Conservation (phyloP, 2,888 invertebrate genomes). For the Adelphocoris suturalis region DNA sequence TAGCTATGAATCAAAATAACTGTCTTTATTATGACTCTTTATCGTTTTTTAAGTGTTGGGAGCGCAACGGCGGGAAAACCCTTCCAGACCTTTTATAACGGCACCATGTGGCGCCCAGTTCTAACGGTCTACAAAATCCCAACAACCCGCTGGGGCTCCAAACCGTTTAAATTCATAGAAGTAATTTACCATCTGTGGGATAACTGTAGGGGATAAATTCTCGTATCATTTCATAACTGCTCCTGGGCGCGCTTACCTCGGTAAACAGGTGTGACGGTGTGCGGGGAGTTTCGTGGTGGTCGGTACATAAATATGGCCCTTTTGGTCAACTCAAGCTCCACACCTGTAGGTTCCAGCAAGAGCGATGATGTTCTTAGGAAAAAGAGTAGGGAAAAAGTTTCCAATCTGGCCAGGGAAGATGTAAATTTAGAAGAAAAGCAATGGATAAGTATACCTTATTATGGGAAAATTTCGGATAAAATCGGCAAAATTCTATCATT, state of each 20-base stretch:
- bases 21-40: slow-evolving; percentile 39
- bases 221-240: not conserved
- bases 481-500: no score
- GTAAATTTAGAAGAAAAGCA: no score
- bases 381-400: no score
- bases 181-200: not conserved
- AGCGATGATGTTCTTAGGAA: no score
- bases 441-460: no score
- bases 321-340: not conserved
- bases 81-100: slow-evolving; percentile 12
- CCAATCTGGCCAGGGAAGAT: no score
- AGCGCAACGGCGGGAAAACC: not conserved
- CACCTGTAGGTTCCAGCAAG: no score
- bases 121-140: slow-evolving; percentile 13
- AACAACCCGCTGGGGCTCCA: not conserved
- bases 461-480: no score
- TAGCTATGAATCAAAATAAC: slow-evolving; percentile 39
- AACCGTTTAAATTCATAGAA: slow-evolving; percentile 18
- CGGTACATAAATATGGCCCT: not conserved
- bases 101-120: not conserved
- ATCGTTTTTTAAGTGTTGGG: slow-evolving; percentile 16
- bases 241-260: not conserved
- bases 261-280: not conserved
- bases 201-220: not conserved
- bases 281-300: not conserved